Evolutionary conservation across 2,113 vertebrate species (phyloP).

Genomic region (Boulengeromyrus knoepffleri): DNA sequence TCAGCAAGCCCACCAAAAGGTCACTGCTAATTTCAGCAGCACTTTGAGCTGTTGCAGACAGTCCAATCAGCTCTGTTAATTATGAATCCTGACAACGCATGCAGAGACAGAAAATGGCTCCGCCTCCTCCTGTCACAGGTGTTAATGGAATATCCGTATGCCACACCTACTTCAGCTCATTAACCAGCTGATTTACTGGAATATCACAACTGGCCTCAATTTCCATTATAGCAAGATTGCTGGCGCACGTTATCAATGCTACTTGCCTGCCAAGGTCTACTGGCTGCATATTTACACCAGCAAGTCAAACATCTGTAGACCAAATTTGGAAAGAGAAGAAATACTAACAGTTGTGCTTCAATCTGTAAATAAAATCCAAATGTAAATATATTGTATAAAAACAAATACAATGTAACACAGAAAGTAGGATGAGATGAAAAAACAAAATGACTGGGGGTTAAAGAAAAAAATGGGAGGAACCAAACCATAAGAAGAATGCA

Average conservation of each 20-base stretch:
- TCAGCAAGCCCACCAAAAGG: slow-evolving; percentile 1
- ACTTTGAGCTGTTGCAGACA: background rate
- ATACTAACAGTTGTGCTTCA: background rate
- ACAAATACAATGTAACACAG: background rate
- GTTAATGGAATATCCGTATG: background rate
- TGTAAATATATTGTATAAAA: background rate
- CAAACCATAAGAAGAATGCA: background rate
- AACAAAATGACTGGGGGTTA: background rate
- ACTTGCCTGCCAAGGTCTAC: background rate
- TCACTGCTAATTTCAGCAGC: slow-evolving; percentile 1
- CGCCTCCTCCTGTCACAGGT: background rate
- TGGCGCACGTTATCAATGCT: background rate
- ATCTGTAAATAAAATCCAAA: background rate
- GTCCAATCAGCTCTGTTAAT: background rate
- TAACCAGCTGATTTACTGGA: background rate
- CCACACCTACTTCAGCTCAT: background rate
- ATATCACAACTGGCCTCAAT: background rate
- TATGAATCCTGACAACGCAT: background rate
- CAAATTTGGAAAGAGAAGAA: background rate
- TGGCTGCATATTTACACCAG: background rate
- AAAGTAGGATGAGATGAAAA: background rate
- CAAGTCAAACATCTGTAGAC: background rate
- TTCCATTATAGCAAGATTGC: background rate
- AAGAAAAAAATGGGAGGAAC: background rate
- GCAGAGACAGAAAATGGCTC: background rate